Evolutionary conservation across 2,113 vertebrate genomes (phyloP).

Genomic region (Panthera leo): DNA sequence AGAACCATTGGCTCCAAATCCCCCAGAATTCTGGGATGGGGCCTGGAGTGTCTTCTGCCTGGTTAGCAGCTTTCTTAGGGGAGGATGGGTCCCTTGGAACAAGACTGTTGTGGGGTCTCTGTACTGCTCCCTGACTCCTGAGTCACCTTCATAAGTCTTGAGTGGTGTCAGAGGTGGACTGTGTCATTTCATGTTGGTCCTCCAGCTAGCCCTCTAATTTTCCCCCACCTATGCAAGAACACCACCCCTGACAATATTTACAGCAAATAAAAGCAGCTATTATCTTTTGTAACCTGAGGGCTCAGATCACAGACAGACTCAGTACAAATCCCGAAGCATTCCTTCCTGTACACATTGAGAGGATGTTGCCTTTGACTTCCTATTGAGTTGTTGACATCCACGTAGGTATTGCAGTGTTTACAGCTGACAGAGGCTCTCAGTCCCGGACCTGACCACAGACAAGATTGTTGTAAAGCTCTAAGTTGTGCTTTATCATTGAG

Average conservation of each 20-base stretch:
- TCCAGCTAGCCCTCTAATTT: neutral
- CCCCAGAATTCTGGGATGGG: neutral
- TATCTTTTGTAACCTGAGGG: neutral
- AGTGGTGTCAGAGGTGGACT: neutral
- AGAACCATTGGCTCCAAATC: neutral
- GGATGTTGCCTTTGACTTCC: neutral
- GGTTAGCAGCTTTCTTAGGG: neutral
- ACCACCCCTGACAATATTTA: neutral
- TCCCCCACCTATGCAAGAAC: neutral
- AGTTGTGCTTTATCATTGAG: neutral
- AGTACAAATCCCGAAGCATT: neutral
- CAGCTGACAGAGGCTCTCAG: fast-evolving
- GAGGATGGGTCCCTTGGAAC: neutral
- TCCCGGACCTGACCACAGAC: fast-evolving
- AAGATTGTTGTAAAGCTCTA: neutral
- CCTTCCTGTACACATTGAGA: neutral
- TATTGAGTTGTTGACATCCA: neutral
- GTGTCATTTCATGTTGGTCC: neutral
- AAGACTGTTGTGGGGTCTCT: neutral
- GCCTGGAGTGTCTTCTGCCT: neutral
- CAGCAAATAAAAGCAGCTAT: neutral
- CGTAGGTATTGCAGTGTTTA: neutral
- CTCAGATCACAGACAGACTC: neutral
- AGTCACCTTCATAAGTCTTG: neutral
- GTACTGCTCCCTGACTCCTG: neutral